phyloP scores from a whole-genome alignment of 2,113 vertebrate genomes.

The Cisticola juncidis region DNA sequence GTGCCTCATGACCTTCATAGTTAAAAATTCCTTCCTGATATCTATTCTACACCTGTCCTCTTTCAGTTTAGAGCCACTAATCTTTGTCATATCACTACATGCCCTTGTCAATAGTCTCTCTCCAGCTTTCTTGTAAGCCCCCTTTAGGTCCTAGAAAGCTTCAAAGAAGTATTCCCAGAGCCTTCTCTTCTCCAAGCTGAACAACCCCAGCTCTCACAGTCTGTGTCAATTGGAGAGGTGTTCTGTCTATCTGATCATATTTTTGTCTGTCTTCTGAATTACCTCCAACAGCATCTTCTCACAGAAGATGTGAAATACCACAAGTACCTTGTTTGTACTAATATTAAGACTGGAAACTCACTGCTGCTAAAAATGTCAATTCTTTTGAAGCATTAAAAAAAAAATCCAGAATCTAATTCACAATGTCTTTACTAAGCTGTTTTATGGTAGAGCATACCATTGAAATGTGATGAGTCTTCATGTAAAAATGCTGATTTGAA shows the following conservation, averaged over 20 bases:
- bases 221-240: not conserved
- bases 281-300: not conserved
- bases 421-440: slow-evolving; percentile 79
- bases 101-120: not conserved
- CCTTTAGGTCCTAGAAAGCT: not conserved
- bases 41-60: not conserved
- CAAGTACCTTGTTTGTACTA: slow-evolving; percentile 53
- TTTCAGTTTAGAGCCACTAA: not conserved
- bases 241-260: not conserved
- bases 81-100: not conserved
- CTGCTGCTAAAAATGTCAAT: slow-evolving; percentile 72
- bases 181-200: not conserved
- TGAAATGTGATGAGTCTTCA: slow-evolving; percentile 84
- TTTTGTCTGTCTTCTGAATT: not conserved
- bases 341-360: slow-evolving; percentile 67
- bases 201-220: not conserved
- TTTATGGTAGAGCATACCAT: slow-evolving; percentile 68
- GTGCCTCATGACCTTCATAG: not conserved
- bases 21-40: not conserved
- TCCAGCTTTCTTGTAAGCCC: not conserved
- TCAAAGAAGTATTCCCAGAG: fast-evolving
- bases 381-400: slow-evolving; percentile 68
- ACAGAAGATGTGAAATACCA: slow-evolving; percentile 43
- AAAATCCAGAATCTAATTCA: slow-evolving; percentile 72
- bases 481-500: slow-evolving; percentile 85